Base-by-base conservation (phyloP, 1,140 invertebrate genomes). In the Eriosoma lanigerum region DNA sequence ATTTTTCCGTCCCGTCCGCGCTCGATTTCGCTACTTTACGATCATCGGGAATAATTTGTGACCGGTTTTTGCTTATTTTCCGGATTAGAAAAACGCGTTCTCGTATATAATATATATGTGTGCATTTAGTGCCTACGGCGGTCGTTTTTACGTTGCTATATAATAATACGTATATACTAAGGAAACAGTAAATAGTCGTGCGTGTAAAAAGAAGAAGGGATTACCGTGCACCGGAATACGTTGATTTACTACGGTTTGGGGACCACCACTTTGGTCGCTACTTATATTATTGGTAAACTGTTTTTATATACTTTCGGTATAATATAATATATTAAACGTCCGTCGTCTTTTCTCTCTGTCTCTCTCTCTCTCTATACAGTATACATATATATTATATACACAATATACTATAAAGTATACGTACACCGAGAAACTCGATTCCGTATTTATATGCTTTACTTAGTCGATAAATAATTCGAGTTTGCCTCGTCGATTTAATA, bases 61-160 rank as follows among this genome's bases (percentile, higher is more conserved):
- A 78, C 75, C 54, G 75, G 56, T 78, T 78, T 76, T 78, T 78
- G 75, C 75, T 78, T 78, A 78, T 78, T 78, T 78, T 78, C 75
- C 56, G 75, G 75, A 78, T 78, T 78, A 78, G 52, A 78, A 60
- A 46, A 60, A 44, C 38, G n/a, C 32, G 52, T 78, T 78, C 46
- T 44, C 75, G 19, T 78, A 19, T 78, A 4, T 38, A n/a, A 38
- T 38, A 38, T 38, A 38, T 38, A 38, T 38, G 26, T 50, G 17
- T 19, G 54, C 24, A 46, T 50, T 4, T 29, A 52, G 1, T 38
- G 44, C 0, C 0, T 19, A 66, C 13, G 32, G 48, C 6, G 24
- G 58, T 62, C 68, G 46, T 72, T 72, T 68, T 52, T 52, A 72
- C 50, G 46, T 50, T 13, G n/a, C n/a, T n/a, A n/a, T n/a, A n/a